phyloP scores from a whole-genome alignment of 2,113 vertebrate genomes.

The Pedetes capensis region DNA sequence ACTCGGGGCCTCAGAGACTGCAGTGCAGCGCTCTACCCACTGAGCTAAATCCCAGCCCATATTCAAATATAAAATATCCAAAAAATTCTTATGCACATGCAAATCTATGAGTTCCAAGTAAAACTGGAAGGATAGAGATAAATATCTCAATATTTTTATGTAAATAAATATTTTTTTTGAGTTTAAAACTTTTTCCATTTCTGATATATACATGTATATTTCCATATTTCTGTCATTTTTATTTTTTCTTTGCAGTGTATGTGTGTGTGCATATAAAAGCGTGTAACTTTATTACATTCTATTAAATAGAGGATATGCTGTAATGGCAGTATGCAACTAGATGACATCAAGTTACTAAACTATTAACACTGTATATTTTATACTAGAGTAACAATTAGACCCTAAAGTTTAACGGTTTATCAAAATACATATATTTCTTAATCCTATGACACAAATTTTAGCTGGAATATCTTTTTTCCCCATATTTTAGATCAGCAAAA shows the following conservation, averaged over 20 bases:
- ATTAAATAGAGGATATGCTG: neutral
- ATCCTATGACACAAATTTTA: neutral
- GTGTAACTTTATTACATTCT: neutral
- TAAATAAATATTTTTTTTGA: too few species aligned
- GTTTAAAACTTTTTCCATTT: neutral
- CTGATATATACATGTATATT: neutral
- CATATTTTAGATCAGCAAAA: conserved; percentile 84
- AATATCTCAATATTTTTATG: too few species aligned
- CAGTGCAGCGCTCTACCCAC: too few species aligned
- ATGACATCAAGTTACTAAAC: neutral
- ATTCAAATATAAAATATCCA: too few species aligned
- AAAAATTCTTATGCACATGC: too few species aligned
- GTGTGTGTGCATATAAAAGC: neutral
- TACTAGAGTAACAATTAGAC: neutral
- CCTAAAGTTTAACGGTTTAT: neutral
- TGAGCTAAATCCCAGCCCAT: too few species aligned
- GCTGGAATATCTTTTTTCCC: neutral
- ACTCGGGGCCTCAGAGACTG: too few species aligned
- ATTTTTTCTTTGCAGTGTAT: neutral
- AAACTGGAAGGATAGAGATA: neutral
- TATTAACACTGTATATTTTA: neutral
- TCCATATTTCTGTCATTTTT: neutral
- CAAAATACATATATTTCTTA: neutral
- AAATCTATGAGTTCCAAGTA: too few species aligned
- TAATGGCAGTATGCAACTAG: neutral